Evolutionary conservation across 2,888 invertebrate genomes (phyloP).

Genomic region (Phytoseiulus persimilis): DNA sequence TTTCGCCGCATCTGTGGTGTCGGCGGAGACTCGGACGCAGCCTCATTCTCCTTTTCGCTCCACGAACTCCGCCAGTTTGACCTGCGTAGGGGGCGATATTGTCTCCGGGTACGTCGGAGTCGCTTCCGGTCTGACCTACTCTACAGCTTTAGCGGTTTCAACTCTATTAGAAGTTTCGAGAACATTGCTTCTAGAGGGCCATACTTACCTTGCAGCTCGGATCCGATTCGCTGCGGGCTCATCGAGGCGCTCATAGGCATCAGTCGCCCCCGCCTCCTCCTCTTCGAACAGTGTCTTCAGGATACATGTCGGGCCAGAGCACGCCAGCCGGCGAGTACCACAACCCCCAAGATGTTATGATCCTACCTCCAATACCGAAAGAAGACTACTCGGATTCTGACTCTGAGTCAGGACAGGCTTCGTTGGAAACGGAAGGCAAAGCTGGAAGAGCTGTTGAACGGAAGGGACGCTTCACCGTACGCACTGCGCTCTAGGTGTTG

Average conservation of each 20-base stretch:
- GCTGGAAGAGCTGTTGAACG: not conserved
- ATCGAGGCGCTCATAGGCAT: not conserved
- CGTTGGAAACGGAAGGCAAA: not conserved
- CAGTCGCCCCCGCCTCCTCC: not conserved
- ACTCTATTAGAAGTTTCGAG: no score
- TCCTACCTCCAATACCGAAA: conserved; percentile 12
- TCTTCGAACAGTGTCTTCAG: not conserved
- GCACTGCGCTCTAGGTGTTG: conserved; percentile 19
- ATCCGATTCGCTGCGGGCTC: not conserved
- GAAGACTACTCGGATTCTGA: conserved; percentile 33
- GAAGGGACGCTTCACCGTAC: conserved; percentile 28
- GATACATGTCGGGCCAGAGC: not conserved
- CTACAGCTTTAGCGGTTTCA: no score
- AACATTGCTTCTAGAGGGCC: no score
- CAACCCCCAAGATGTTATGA: not conserved
- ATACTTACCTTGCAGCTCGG: not conserved
- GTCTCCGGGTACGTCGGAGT: no score
- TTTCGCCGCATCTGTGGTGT: not conserved
- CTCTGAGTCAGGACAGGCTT: not conserved
- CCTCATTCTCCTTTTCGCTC: not conserved
- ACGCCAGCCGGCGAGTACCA: not conserved
- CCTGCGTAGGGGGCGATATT: no score
- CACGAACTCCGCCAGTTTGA: not conserved
- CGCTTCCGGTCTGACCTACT: no score
- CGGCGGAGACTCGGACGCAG: not conserved